These are phyloP conservation scores for Amaurobius ferox DNA, from an alignment of 2,888 invertebrate species.

Conservation along the genomic window DNA sequence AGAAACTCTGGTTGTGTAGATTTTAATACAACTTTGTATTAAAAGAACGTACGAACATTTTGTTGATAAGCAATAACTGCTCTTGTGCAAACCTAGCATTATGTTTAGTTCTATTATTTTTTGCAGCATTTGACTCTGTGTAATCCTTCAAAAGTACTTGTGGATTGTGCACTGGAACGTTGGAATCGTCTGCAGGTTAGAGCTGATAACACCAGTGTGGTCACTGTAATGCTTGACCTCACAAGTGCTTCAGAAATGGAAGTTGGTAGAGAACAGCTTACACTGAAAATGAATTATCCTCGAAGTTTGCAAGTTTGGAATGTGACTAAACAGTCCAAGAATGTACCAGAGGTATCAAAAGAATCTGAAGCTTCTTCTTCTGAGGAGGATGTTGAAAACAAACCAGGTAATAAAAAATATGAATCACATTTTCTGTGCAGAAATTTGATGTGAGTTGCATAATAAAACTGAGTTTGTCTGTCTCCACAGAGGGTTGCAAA, in stretches of 20 bases:
- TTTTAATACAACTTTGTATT: too few relatives aligned
- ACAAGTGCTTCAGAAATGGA: slow-evolving; percentile 85
- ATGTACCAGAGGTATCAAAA: neutral
- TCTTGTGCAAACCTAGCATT: too few relatives aligned
- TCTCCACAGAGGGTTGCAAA: too few relatives aligned
- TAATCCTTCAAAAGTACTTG: slow-evolving; percentile 94
- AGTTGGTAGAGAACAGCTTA: slow-evolving; percentile 59
- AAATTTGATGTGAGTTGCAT: too few relatives aligned
- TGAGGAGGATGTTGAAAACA: neutral
- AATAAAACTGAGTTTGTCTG: too few relatives aligned
- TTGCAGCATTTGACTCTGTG: slow-evolving; percentile 81
- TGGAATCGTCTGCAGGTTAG: slow-evolving; percentile 92
- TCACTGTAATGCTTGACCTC: slow-evolving; percentile 94
- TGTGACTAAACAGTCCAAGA: slow-evolving; percentile 32
- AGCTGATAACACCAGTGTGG: slow-evolving; percentile 97
- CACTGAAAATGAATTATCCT: slow-evolving; percentile 62
- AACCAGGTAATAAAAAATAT: neutral
- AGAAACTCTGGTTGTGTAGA: too few relatives aligned
- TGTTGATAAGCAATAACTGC: too few relatives aligned
- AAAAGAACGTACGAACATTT: too few relatives aligned
- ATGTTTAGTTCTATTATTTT: neutral
- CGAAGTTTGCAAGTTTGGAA: slow-evolving; percentile 56
- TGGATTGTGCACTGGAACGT: slow-evolving; percentile 87
- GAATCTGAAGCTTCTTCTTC: neutral
- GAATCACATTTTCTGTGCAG: too few relatives aligned